Conservation (phyloP, 2,888 invertebrate species). For the Drosophila paranaensis region DNA sequence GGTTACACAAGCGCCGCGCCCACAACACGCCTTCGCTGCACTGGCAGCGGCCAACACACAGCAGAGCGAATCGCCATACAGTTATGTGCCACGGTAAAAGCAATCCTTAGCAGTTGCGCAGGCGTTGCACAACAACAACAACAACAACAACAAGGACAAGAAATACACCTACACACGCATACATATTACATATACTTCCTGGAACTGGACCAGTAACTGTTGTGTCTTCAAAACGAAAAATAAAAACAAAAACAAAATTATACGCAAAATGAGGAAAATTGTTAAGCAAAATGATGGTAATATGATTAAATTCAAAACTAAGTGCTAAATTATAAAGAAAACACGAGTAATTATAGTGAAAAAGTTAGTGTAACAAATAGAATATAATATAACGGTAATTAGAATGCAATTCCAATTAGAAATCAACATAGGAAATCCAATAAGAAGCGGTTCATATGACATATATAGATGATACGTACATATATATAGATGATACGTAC, state of each 20-base stretch:
- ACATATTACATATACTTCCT: slow-evolving; percentile 81
- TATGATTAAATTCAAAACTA: slow-evolving; percentile 62
- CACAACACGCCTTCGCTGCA: slow-evolving; percentile 70
- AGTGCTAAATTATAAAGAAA: slow-evolving; percentile 69
- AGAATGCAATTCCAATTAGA: slow-evolving; percentile 68
- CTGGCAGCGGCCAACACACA: slow-evolving; percentile 53
- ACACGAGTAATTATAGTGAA: slow-evolving; percentile 55
- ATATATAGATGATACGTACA: neutral
- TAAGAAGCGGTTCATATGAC: slow-evolving; percentile 21
- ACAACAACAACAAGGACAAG: slow-evolving; percentile 30
- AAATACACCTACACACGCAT: slow-evolving; percentile 41
- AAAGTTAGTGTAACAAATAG: slow-evolving; percentile 60
- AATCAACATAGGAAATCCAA: slow-evolving; percentile 13
- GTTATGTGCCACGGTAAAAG: slow-evolving; percentile 69
- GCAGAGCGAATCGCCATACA: slow-evolving; percentile 65
- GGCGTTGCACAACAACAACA: slow-evolving; percentile 34
- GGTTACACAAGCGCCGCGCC: slow-evolving; percentile 47
- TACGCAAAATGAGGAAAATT: slow-evolving; percentile 41
- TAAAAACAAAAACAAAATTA: slow-evolving; percentile 43
- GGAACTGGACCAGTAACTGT: slow-evolving; percentile 85
- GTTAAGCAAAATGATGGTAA: slow-evolving; percentile 57
- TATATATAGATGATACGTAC: slow-evolving; percentile 8
- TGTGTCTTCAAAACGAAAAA: slow-evolving; percentile 84
- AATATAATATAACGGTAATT: slow-evolving; percentile 43
- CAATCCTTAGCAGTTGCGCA: slow-evolving; percentile 15